Percentiles rank a stretch among this genome's conserved stretches.
These are phyloP conservation scores for Crocuta crocuta DNA, from an alignment of 2,113 vertebrate species.

Conservation along the genomic window DNA sequence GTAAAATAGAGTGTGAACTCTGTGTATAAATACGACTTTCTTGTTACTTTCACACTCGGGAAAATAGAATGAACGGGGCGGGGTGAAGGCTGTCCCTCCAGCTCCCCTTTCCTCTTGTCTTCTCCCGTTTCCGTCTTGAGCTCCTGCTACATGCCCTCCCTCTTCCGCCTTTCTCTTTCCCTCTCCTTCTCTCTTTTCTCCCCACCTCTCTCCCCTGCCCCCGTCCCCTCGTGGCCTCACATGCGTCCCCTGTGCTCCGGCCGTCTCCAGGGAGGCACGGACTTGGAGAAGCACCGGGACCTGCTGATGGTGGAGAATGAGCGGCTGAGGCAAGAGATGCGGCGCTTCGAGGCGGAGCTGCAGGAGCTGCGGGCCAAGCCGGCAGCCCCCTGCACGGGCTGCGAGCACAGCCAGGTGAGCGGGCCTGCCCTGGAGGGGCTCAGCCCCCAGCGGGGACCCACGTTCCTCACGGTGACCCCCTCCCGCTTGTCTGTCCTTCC, in stretches of 20 bases:
- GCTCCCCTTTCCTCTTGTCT: neutral
- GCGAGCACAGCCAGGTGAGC: conserved; percentile 90
- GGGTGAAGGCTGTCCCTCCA: neutral
- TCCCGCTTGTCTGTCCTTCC: neutral
- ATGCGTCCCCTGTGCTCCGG: neutral
- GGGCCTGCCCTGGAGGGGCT: rapidly evolving
- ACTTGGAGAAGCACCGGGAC: conserved; percentile 96
- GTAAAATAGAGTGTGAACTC: conserved; percentile 68
- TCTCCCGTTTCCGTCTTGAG: neutral
- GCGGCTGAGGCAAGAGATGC: conserved; percentile 93
- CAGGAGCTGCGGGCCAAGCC: conserved; percentile 79
- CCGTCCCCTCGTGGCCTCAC: neutral
- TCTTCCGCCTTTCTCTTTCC: rapidly evolving
- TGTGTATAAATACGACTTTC: conserved; percentile 58
- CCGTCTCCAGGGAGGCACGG: conserved; percentile 91
- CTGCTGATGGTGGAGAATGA: conserved; percentile 94
- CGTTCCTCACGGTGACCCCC: rapidly evolving
- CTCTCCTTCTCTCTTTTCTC: too few species aligned
- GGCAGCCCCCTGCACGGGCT: conserved; percentile 80
- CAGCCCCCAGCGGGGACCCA: neutral
- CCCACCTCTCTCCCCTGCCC: neutral
- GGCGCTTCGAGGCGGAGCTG: conserved; percentile 87
- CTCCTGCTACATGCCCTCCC: neutral
- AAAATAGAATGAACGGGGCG: conserved; percentile 26
- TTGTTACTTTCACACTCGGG: conserved; percentile 74